Percentiles rank a stretch among this genome's conserved stretches.
Conservation (phyloP, 1,140 invertebrate genomes). For the Centruroides vittatus region DNA sequence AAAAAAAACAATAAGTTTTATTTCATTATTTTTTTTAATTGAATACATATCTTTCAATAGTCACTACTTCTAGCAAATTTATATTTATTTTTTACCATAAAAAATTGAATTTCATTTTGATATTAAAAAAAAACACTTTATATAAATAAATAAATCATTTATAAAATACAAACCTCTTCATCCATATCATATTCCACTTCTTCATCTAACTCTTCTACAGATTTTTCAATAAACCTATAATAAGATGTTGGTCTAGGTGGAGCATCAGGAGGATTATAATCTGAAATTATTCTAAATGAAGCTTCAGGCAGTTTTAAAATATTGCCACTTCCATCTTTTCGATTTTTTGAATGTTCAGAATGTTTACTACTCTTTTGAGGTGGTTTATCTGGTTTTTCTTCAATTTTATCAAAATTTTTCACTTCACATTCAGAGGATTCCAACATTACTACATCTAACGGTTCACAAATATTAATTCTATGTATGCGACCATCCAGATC, state of each 20-base stretch:
- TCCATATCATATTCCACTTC: conserved; percentile 95
- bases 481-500: conserved; percentile 53
- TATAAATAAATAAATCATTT: conserved; percentile 4
- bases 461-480: conserved; percentile 35
- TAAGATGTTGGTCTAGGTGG: conserved; percentile 63
- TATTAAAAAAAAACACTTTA: too few relatives aligned
- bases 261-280: conserved; percentile 63
- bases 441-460: conserved; percentile 27
- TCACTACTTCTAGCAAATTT: too few relatives aligned
- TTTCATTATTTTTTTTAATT: too few relatives aligned
- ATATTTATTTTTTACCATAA: too few relatives aligned
- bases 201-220: conserved; percentile 83
- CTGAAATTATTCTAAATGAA: conserved; percentile 56
- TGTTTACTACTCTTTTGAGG: conserved; percentile 9
- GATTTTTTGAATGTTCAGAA: conserved; percentile 11
- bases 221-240: conserved; percentile 81
- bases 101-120: too few relatives aligned
- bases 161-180: conserved; percentile 46
- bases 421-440: conserved; percentile 7
- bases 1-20: too few relatives aligned
- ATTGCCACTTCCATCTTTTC: conserved; percentile 2
- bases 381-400: conserved; percentile 8
- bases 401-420: background rate
- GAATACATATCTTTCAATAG: too few relatives aligned
- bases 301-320: conserved; percentile 54